Conservation (phyloP, 2,797 vertebrate genomes). For the Lutjanus argentimaculatus region DNA sequence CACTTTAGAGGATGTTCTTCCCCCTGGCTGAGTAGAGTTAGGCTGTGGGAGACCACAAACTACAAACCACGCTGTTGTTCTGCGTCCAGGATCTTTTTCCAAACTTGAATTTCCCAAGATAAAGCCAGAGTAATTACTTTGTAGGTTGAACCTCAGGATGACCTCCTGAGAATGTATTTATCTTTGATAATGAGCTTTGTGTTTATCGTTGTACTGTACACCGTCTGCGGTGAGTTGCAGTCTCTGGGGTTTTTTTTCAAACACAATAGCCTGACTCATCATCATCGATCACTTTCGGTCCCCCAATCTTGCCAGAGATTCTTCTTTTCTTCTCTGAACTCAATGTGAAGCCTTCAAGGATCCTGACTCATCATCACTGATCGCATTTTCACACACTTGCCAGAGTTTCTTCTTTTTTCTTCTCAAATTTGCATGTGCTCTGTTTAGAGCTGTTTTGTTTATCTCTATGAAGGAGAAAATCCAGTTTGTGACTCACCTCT, state of each 20-base stretch:
- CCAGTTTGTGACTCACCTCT: constrained; percentile 79
- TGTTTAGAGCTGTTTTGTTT: constrained; percentile 77
- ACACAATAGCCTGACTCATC: constrained; percentile 59
- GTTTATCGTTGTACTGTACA: constrained; percentile 17
- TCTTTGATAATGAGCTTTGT: constrained; percentile 25
- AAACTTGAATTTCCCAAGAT: constrained; percentile 45
- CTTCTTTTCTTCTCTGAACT: constrained; percentile 28
- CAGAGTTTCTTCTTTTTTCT: constrained; percentile 48
- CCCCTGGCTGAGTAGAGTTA: constrained; percentile 24
- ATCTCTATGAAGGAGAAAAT: constrained; percentile 79
- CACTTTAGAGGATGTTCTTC: constrained; percentile 37
- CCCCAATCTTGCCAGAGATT: constrained; percentile 16
- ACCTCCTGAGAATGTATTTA: constrained; percentile 32
- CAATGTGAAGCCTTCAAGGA: constrained; percentile 29
- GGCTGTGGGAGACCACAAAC: constrained; percentile 40
- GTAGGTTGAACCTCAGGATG: constrained; percentile 29
- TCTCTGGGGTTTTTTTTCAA: constrained; percentile 30
- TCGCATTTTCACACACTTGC: constrained; percentile 8
- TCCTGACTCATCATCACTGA: constrained; percentile 49
- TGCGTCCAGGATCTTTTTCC: constrained; percentile 28
- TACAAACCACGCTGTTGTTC: constrained; percentile 19
- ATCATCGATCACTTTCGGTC: constrained; percentile 33
- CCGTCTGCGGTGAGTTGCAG: constrained; percentile 30
- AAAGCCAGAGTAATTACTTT: constrained; percentile 42
- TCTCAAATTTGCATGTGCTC: constrained; percentile 56